Conservation (phyloP, 2,888 invertebrate species). For the Brachyopa scutellaris region DNA sequence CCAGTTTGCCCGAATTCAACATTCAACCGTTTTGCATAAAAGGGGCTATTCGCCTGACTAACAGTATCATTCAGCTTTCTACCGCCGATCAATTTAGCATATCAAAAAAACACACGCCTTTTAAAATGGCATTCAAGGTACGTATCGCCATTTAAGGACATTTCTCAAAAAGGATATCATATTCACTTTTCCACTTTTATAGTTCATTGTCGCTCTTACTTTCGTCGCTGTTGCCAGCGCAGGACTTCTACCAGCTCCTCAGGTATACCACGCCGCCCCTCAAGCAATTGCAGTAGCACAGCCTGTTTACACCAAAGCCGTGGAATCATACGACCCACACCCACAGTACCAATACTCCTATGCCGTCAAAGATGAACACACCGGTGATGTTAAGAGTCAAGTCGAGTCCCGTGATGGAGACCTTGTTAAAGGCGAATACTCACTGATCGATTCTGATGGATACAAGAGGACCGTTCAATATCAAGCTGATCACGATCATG, state of each 20-base stretch:
- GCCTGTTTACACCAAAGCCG: slow-evolving; percentile 56
- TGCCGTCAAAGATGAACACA: slow-evolving; percentile 80
- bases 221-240: slow-evolving; percentile 76
- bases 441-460: slow-evolving; percentile 83
- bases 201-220: slow-evolving; percentile 75
- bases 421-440: slow-evolving; percentile 83
- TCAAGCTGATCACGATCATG: slow-evolving; percentile 77
- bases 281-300: slow-evolving; percentile 33
- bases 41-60: background rate
- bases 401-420: slow-evolving; percentile 84
- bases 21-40: background rate
- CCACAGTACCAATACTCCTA: slow-evolving; percentile 80
- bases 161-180: background rate
- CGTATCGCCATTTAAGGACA: background rate
- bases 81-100: background rate
- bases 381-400: slow-evolving; percentile 82
- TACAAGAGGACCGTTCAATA: slow-evolving; percentile 84
- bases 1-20: background rate
- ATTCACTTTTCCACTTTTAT: background rate
- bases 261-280: slow-evolving; percentile 47
- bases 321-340: slow-evolving; percentile 73
- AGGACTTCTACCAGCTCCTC: slow-evolving; percentile 60
- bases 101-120: slow-evolving; percentile 45
- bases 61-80: slow-evolving; percentile 19
- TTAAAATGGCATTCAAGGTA: slow-evolving; percentile 77